Base-by-base conservation (phyloP, 1,140 invertebrate species). In the Neodiprion lecontei region DNA sequence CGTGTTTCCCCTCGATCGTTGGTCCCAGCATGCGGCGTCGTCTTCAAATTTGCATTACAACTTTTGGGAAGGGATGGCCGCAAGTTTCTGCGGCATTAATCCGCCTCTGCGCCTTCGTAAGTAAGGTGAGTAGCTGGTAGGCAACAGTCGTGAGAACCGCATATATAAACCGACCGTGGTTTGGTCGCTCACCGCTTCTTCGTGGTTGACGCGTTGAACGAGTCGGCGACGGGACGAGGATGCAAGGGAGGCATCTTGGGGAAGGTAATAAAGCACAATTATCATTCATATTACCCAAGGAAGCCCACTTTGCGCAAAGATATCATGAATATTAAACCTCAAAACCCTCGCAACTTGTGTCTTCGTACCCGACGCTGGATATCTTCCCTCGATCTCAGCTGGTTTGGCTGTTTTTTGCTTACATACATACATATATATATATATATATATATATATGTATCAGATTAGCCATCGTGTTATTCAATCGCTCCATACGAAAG, bases 281-380 rank as follows among this genome's bases (percentile, higher is more conserved):
- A 81, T 80, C 81, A 80, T 81, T 81, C 82, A 82, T 81, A 81
- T 81, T 79, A 77, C 77, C 73, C 69, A 74, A 78, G 72, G 67
- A 77, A 77, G 74, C 47, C 73, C 77, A 79, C 78, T 79, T 82
- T 78, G 69, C 73, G 72, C 68, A 61, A 49, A 77, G 75, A 78
- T 78, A 81, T 77, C 75, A 79, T 81, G 77, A 80, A 81, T 81
- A 76, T 80, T 79, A 77, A 82, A 78, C 73, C 21, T 49, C 49
- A 40, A 40, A 40, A 40, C 28, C 28, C 28, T 40, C 28, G 5
- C 28, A 40, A 40, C 28, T 40, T 5, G 28, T 40, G 28, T 40
- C 28, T 40, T 40, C 28, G 5, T 40, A 40, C 28, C 2, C 28
- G 5, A 40, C 2, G 28, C 2, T 40, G 28, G 28, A 40, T 40